Evolutionary conservation across 2,113 vertebrate species (phyloP), one percentile per base, ranked within the genome.

Genomic region (Noctilio leporinus): DNA sequence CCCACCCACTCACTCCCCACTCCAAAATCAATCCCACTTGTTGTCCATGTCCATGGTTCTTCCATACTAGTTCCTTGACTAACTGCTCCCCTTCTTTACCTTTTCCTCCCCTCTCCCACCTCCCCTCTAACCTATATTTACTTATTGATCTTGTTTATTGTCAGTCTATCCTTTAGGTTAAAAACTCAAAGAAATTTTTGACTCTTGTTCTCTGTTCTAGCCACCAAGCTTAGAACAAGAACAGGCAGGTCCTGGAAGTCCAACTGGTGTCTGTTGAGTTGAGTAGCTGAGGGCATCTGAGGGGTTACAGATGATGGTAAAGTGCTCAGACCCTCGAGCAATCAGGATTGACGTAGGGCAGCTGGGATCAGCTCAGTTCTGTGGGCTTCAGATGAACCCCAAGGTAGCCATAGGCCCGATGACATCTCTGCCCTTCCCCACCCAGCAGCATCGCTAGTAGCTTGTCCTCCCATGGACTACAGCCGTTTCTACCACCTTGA

Each of bases 151-250:
- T 84, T 81, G 33, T 47, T 87, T 43, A 77, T 76, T 33, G 53
- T 64, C 59, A 30, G 24, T 64, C 70, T 95, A 65, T 15, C 83
- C 45, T 55, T 62, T 86, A 86, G 73, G 75, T 93, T 64, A 70
- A 91, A 91, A 93, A 51, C 45, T 45, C 91, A n/a, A 24, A 43
- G 91, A 40, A 38, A 33, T 72, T 47, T 86, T 33, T 19, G 33
- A 35, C 88, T 40, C 86, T 80, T 6, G 14, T 55, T 92, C 65
- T 43, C 53, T 62, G 16, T 38, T 38, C 4, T 30, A 28, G 8
- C 49, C 59, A 62, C 17, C 10, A 30, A 3, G n/a, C 49, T 75
- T 24, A 67, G 38, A 57, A 28, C 47, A 51, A 45, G 22, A 67
- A 67, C 70, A 69, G 55, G 49, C 1, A 1, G 1, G 1, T 53